phyloP scores from a whole-genome alignment of 2,888 invertebrate species.

The Folsomia candida region DNA sequence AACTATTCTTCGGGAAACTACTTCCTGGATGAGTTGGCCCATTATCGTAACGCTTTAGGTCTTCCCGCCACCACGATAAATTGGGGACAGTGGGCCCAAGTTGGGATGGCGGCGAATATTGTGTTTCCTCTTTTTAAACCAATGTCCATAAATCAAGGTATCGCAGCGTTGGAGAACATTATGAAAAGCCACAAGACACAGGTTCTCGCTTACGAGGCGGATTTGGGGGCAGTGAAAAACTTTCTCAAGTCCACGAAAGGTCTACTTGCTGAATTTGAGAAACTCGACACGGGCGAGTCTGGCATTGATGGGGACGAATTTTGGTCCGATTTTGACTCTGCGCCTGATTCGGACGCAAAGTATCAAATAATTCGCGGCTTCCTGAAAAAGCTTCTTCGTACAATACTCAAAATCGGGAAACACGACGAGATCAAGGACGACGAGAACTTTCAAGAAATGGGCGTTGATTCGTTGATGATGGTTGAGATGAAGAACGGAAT shows the following conservation, averaged over 20 bases:
- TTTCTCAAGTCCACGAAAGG: background rate
- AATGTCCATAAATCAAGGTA: conserved; percentile 11
- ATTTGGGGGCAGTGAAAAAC: background rate
- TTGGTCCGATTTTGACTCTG: conserved; percentile 24
- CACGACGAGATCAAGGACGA: conserved; percentile 26
- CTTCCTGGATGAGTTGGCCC: conserved; percentile 18
- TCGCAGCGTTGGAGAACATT: conserved; percentile 4
- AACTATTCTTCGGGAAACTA: conserved; percentile 18
- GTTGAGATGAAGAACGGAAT: too few species aligned
- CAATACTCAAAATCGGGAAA: conserved; percentile 21
- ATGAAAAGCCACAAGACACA: conserved; percentile 6
- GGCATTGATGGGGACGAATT: conserved; percentile 25
- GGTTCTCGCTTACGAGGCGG: background rate
- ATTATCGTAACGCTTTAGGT: conserved; percentile 11
- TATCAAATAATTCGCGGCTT: conserved; percentile 15
- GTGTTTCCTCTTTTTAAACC: conserved; percentile 18
- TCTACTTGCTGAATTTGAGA: background rate
- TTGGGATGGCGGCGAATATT: conserved; percentile 25
- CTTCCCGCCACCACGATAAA: conserved; percentile 22
- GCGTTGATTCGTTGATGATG: conserved; percentile 34
- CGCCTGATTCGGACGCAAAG: conserved; percentile 12
- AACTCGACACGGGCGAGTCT: background rate
- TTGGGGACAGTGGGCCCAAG: conserved; percentile 34
- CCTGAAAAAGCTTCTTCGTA: conserved; percentile 14
- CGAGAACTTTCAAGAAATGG: conserved; percentile 17